Conservation (phyloP, 2,888 invertebrate species). For the Pandemis corylana region DNA sequence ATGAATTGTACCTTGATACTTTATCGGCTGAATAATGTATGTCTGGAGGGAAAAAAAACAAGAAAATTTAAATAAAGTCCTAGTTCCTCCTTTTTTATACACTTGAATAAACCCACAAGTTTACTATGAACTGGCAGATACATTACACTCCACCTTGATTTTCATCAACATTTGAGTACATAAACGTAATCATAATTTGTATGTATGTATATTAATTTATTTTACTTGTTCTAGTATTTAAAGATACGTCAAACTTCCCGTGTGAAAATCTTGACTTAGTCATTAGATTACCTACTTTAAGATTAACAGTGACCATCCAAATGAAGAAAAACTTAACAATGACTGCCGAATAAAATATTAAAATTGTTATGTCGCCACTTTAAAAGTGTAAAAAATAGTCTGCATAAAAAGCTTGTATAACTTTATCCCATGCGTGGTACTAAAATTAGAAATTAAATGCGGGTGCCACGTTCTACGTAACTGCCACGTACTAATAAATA, state of each 20-base stretch:
- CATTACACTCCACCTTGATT: not conserved
- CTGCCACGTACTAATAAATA: too few relatives aligned
- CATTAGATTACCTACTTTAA: conserved; percentile 25
- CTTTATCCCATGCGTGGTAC: too few relatives aligned
- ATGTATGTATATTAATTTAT: conserved; percentile 7
- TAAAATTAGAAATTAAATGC: too few relatives aligned
- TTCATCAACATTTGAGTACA: not conserved
- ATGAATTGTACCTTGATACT: too few relatives aligned
- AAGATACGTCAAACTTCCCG: conserved; percentile 14
- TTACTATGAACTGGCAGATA: not conserved
- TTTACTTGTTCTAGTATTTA: conserved; percentile 18
- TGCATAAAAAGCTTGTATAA: too few relatives aligned
- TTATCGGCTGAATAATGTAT: too few relatives aligned
- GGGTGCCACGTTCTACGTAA: too few relatives aligned
- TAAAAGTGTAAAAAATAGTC: not conserved
- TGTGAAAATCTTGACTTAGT: conserved; percentile 26
- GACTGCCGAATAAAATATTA: too few relatives aligned
- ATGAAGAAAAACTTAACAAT: not conserved
- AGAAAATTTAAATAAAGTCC: not conserved
- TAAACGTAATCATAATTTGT: not conserved
- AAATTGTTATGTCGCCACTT: not conserved
- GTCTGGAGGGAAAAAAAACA: too few relatives aligned
- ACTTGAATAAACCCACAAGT: too few relatives aligned
- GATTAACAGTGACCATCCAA: not conserved
- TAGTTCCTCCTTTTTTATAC: not conserved